Evolutionary conservation across 92 coral and sea anemone genomes (phyloP).

Genomic region (Chrysogorgia sp.): DNA sequence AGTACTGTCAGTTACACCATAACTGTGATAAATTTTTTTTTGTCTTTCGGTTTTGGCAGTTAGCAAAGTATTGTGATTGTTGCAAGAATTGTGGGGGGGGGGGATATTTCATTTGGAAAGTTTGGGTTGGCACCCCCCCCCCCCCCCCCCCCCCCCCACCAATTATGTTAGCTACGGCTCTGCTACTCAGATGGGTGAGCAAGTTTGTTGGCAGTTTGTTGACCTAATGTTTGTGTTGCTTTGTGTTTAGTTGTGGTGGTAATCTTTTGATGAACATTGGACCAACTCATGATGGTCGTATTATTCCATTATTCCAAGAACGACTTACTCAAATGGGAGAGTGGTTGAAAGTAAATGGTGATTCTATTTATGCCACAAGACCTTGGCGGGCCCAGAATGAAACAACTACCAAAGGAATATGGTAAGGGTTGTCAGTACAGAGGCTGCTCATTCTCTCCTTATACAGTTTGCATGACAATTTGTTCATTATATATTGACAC

Average conservation of each 20-base stretch:
- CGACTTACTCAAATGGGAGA: conserved; percentile 80
- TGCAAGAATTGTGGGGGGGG: too few species aligned
- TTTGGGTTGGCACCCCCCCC: too few species aligned
- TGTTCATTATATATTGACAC: too few species aligned
- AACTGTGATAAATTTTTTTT: too few species aligned
- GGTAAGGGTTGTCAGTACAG: conserved; percentile 55
- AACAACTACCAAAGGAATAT: conserved; percentile 64
- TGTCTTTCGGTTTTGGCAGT: too few species aligned
- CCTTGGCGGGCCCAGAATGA: conserved; percentile 91
- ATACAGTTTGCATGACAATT: conserved; percentile 76
- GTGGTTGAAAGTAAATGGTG: conserved; percentile 84
- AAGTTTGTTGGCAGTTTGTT: not conserved
- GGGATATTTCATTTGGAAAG: too few species aligned
- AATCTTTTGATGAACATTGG: conserved; percentile 81
- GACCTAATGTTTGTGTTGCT: not conserved
- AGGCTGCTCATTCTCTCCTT: not conserved
- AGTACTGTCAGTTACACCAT: too few species aligned
- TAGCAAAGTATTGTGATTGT: too few species aligned
- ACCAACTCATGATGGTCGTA: conserved; percentile 79
- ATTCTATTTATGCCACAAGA: conserved; percentile 71
- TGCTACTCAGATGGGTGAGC: not conserved
- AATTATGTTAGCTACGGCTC: too few species aligned
- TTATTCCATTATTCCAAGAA: conserved; percentile 86
- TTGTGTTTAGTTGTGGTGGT: conserved; percentile 82
- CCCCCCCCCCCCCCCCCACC: too few species aligned